Evolutionary conservation across 1,140 invertebrate species (phyloP), one percentile per base, ranked within the genome.

Genomic region (Plutomurus gul): DNA sequence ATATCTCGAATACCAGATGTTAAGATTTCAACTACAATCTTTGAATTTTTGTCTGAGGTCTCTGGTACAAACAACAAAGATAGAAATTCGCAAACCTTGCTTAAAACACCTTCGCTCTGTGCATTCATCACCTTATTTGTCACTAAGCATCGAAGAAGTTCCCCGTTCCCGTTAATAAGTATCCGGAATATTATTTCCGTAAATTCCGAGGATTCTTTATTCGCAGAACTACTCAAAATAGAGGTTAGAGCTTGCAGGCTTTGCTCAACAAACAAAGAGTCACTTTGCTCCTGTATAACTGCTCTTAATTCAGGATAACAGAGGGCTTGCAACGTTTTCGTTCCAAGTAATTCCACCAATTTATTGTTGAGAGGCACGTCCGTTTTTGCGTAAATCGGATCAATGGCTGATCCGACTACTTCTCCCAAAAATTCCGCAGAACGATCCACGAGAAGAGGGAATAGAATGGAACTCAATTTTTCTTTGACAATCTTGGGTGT

Each of bases 401-500:
- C 80, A 11, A 78, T 79, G 10, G 51, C 13, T n/a, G 40, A 25
- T 0, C 80, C 80, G 5, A 84, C 47, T 16, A 60, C 40, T 18
- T 80, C 79, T 36, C 73, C 80, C 16, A 82, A 25, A 77, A 77
- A 84, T 74, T 83, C 83, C 8, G 49, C 75, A 20, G 73, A 46
- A 20, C 75, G 82, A 56, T 82, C 93, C 84, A 94, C 88, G 27
- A 92, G 90, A n/a, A 94, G 87, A 0, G 92, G 90, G 47, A 93
- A 90, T 6, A 95, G 85, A 27, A 93, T 87, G 1, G 72, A 46
- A 30, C 27, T 47, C 4, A 47, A 30, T n/a, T 49, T 46, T 18
- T 74, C 40, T 30, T 74, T 74, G 27, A 74, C 39, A 18, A 65
- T 65, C 16, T 65, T 65, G 6, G 56, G 37, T 20, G 47, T 72